phyloP scores from a whole-genome alignment of 2,113 vertebrate species.

The Hyperopisus bebe region DNA sequence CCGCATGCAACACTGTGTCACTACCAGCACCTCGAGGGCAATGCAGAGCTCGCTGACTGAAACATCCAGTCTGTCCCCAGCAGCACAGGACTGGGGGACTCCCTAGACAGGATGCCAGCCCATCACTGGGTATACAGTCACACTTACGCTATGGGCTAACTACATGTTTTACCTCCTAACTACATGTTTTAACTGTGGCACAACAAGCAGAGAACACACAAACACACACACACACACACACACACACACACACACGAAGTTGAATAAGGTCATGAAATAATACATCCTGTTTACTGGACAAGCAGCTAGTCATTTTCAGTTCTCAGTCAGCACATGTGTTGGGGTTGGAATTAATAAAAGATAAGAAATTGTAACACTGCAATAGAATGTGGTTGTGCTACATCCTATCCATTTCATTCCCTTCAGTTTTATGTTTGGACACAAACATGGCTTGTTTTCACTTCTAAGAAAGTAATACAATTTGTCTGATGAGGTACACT shows the following conservation, averaged over 20 bases:
- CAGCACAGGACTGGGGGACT: neutral
- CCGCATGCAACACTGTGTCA: neutral
- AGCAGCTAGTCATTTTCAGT: neutral
- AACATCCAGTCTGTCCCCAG: neutral
- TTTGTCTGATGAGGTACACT: no score
- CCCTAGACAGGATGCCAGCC: neutral
- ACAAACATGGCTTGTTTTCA: no score
- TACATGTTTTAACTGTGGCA: neutral
- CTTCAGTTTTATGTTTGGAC: no score
- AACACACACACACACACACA: no score
- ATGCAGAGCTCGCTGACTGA: neutral
- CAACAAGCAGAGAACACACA: neutral
- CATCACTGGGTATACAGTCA: neutral
- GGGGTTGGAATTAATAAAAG: no score
- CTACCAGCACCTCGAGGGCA: neutral
- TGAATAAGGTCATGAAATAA: neutral
- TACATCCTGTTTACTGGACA: neutral
- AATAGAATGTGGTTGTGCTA: no score
- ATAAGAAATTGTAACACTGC: no score
- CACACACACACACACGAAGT: neutral
- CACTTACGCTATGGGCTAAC: neutral
- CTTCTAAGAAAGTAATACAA: no score
- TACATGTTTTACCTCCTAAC: no score
- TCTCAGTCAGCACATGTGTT: no score
- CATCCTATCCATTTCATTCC: no score